Percentiles rank a stretch among this genome's conserved stretches.
These are phyloP conservation scores for Scyliorhinus canicula DNA, from an alignment of 2,797 vertebrate genomes.

Conservation along the genomic window DNA sequence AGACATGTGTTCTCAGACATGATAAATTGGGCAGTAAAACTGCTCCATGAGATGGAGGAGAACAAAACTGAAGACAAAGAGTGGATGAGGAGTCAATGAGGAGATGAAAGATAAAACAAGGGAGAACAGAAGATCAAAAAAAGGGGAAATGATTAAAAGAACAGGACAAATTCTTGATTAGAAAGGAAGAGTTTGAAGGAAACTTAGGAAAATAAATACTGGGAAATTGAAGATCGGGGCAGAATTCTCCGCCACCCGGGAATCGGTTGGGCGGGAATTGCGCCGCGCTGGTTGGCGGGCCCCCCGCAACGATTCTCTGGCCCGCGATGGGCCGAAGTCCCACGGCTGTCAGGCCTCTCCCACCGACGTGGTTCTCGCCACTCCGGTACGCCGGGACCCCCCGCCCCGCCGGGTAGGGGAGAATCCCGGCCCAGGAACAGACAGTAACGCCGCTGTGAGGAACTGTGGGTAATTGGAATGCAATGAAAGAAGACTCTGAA, in stretches of 20 bases:
- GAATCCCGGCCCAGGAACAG: too few species aligned
- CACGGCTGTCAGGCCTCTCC: too few species aligned
- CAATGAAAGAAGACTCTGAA: neutral
- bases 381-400: too few species aligned
- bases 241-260: too few species aligned
- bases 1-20: too few species aligned
- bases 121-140: neutral
- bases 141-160: neutral
- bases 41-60: neutral
- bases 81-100: neutral
- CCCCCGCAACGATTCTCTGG: too few species aligned
- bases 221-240: neutral
- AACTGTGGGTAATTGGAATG: neutral
- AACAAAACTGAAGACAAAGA: neutral
- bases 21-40: neutral
- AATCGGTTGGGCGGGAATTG: too few species aligned
- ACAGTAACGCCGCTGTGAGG: neutral
- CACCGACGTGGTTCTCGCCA: too few species aligned
- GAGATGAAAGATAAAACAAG: neutral
- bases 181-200: neutral
- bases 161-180: neutral
- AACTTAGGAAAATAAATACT: neutral
- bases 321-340: too few species aligned
- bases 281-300: too few species aligned
- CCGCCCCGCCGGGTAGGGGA: too few species aligned